A percentile compares a stretch with the other conserved stretches of the same genome.
Conservation (phyloP, 2,113 vertebrate genomes). For the Bungarus multicinctus region DNA sequence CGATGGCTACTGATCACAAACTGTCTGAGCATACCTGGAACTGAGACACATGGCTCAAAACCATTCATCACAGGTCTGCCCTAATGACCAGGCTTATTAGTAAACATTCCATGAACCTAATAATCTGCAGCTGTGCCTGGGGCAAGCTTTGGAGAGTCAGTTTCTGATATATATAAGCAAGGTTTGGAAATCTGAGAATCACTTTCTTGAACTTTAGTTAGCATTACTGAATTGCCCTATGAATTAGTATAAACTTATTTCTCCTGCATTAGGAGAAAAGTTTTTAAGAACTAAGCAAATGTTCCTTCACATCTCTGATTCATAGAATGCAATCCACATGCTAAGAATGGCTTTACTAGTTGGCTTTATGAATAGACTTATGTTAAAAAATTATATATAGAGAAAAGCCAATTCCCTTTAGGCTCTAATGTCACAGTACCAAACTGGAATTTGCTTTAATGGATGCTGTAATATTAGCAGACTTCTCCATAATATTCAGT, state of each 20-base stretch:
- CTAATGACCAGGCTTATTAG: constrained; percentile 71
- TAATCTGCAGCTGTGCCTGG: constrained; percentile 48
- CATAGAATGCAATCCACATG: background rate
- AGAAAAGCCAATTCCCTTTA: background rate
- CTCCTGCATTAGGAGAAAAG: background rate
- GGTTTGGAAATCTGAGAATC: background rate
- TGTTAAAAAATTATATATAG: background rate
- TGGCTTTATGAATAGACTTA: background rate
- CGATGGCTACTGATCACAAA: constrained; percentile 72
- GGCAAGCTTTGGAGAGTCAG: constrained; percentile 23
- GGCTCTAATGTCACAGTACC: background rate
- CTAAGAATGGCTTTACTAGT: background rate
- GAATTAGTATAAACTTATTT: background rate
- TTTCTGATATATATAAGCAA: constrained; percentile 1
- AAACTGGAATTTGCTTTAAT: background rate
- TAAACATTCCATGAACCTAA: constrained; percentile 59
- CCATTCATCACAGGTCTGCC: constrained; percentile 72
- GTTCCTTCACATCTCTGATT: background rate
- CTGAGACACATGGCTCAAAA: constrained; percentile 49
- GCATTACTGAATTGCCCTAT: background rate
- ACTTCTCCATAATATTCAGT: background rate
- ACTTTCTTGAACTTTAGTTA: background rate
- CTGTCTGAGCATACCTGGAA: constrained; percentile 62
- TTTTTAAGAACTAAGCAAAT: background rate
- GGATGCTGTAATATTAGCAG: background rate